Conservation (phyloP, 2,113 vertebrate species). For the Heloderma charlesbogerti region DNA sequence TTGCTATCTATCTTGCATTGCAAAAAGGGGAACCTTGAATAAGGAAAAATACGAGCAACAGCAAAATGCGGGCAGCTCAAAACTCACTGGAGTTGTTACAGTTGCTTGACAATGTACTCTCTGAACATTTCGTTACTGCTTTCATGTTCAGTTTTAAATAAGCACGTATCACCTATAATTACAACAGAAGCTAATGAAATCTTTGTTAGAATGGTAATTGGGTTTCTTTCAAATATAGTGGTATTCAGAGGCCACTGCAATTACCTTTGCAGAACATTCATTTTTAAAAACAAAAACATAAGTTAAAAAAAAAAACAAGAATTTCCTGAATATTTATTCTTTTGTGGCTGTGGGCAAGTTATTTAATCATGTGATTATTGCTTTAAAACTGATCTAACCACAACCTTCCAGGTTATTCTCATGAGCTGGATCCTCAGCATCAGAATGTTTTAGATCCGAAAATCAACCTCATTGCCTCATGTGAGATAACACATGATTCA, state of each 20-base stretch:
- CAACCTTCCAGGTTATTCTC: neutral
- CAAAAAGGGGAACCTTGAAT: neutral
- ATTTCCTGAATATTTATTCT: neutral
- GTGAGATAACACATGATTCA: neutral
- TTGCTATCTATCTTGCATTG: neutral
- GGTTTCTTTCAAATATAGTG: neutral
- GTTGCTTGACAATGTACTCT: neutral
- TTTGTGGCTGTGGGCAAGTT: neutral
- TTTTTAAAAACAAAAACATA: neutral
- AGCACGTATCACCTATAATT: neutral
- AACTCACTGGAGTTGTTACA: slow-evolving; percentile 14
- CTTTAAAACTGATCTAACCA: neutral
- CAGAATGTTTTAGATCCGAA: neutral
- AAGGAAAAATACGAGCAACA: slow-evolving; percentile 6
- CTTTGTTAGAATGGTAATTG: slow-evolving; percentile 7
- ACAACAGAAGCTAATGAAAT: neutral
- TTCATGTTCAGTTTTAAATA: neutral
- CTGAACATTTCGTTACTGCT: slow-evolving; percentile 4
- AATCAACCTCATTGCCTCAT: neutral
- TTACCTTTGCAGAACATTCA: neutral
- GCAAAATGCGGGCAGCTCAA: slow-evolving; percentile 9
- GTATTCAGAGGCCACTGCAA: neutral
- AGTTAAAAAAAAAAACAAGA: neutral
- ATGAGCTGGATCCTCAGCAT: no score
- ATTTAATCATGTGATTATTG: neutral